Evolutionary conservation across 2,888 invertebrate species (phyloP).

Genomic region (Cheilosia vernalis): DNA sequence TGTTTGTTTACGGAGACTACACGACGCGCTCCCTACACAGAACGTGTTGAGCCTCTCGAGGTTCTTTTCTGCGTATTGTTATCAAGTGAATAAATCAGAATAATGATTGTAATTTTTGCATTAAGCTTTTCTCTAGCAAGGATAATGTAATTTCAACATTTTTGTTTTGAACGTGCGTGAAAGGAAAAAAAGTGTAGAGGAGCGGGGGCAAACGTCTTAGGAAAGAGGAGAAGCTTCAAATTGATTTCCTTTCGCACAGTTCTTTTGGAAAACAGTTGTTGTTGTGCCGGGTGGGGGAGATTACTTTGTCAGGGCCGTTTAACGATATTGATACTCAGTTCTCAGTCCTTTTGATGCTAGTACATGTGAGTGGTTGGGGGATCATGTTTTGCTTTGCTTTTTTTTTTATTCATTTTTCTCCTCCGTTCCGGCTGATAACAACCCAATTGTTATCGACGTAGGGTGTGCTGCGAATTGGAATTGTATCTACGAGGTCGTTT

Average conservation of each 20-base stretch:
- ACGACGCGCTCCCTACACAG: slow-evolving; percentile 17
- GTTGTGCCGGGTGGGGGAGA: slow-evolving; percentile 17
- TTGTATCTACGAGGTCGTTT: not conserved
- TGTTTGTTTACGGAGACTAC: not conserved
- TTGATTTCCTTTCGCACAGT: slow-evolving; percentile 9
- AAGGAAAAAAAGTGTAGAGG: slow-evolving; percentile 1
- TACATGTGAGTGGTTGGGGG: too few relatives aligned
- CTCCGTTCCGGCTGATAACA: slow-evolving; percentile 28
- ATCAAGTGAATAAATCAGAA: slow-evolving; percentile 72
- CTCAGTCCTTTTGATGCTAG: not conserved
- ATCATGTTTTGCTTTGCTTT: slow-evolving; percentile 23
- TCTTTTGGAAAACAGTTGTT: slow-evolving; percentile 2
- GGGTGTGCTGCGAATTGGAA: slow-evolving; percentile 2
- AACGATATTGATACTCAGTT: slow-evolving; percentile 52
- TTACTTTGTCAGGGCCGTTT: slow-evolving; percentile 61
- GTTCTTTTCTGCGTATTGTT: slow-evolving; percentile 55
- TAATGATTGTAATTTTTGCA: slow-evolving; percentile 72
- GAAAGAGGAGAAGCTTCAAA: not conserved
- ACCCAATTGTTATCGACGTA: slow-evolving; percentile 30
- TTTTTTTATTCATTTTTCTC: slow-evolving; percentile 18
- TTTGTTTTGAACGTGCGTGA: slow-evolving; percentile 37
- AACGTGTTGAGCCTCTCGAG: slow-evolving; percentile 45
- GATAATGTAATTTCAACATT: slow-evolving; percentile 62
- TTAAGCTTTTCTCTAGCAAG: slow-evolving; percentile 61
- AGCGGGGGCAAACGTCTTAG: slow-evolving; percentile 7